phyloP scores from a whole-genome alignment of 2,888 invertebrate genomes.

The Abrostola tripartita region DNA sequence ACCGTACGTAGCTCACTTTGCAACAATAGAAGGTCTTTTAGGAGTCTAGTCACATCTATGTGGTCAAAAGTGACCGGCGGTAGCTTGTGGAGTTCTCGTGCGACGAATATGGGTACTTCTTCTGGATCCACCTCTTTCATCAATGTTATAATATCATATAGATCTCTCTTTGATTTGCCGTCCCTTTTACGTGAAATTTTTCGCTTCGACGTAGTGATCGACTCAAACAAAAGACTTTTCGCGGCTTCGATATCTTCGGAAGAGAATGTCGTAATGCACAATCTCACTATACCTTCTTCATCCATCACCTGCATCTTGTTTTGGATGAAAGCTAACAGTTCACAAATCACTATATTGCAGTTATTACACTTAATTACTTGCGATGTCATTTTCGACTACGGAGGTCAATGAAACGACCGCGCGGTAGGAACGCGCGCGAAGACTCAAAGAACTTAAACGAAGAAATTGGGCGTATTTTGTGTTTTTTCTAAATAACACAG shows the following conservation, averaged over 20 bases:
- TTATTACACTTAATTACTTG: too few relatives aligned
- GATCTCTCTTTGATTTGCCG: neutral
- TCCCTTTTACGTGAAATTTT: neutral
- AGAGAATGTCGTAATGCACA: too few relatives aligned
- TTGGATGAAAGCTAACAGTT: too few relatives aligned
- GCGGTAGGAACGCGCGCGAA: too few relatives aligned
- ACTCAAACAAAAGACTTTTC: conserved; percentile 1
- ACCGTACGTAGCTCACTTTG: neutral
- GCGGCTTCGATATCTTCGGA: neutral
- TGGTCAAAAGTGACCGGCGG: neutral
- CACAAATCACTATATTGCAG: too few relatives aligned
- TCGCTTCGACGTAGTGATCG: neutral
- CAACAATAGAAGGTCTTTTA: neutral
- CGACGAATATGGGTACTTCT: neutral
- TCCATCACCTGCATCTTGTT: too few relatives aligned
- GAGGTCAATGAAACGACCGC: too few relatives aligned
- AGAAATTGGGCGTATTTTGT: conserved; percentile 6
- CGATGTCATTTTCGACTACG: too few relatives aligned
- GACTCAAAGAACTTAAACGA: too few relatives aligned
- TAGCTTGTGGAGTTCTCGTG: neutral
- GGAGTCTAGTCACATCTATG: neutral
- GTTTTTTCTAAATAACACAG: neutral
- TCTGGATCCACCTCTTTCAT: neutral
- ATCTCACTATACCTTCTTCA: too few relatives aligned
- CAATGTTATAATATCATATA: neutral